A percentile compares a stretch with the other conserved stretches of the same genome.
Conservation (phyloP, 23 tunicate species). For the Clavelina lepadiformis region DNA sequence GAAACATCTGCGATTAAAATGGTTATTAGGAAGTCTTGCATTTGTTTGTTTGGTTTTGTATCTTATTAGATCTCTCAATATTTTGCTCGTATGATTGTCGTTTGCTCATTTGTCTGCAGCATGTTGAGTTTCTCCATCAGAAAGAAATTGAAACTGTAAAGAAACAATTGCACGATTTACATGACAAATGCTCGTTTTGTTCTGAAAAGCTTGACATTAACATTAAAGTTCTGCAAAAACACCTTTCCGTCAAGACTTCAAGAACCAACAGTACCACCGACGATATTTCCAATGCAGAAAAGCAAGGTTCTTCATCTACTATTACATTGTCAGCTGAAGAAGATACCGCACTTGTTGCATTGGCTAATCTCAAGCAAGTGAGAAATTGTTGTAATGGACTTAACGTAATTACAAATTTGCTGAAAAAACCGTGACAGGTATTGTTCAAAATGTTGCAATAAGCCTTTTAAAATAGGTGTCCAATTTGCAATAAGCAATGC, state of each 20-base stretch:
- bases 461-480: too few species aligned
- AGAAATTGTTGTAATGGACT: too few species aligned
- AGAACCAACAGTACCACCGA: neutral
- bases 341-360: constrained; percentile 18
- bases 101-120: too few species aligned
- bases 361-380: constrained; percentile 26
- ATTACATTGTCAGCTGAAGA: constrained; percentile 4
- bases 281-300: neutral
- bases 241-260: neutral
- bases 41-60: constrained; percentile 29
- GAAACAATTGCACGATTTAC: constrained; percentile 22
- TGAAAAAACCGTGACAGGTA: too few species aligned
- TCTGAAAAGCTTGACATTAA: constrained; percentile 49
- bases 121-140: too few species aligned
- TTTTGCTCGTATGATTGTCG: too few species aligned
- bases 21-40: constrained; percentile 11
- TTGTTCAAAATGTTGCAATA: too few species aligned
- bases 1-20: too few species aligned
- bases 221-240: constrained; percentile 37
- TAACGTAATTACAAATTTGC: too few species aligned
- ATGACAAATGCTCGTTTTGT: constrained; percentile 52
- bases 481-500: too few species aligned
- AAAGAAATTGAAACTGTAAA: constrained; percentile 10
- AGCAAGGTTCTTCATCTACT: neutral
- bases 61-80: too few species aligned